Conservation (phyloP, 2,888 invertebrate species). For the Agriopis marginaria region DNA sequence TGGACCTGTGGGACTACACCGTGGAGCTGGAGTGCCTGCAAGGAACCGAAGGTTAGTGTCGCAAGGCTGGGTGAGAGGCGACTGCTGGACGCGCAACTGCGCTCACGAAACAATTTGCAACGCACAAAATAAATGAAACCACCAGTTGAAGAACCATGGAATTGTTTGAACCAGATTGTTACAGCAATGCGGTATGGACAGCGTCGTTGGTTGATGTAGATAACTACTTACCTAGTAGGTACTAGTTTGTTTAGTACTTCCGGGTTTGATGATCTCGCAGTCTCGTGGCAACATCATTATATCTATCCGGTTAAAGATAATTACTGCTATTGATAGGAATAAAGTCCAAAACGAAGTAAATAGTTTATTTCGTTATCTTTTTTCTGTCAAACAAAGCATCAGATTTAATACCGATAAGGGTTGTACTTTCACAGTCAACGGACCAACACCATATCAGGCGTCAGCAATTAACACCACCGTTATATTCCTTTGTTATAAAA, state of each 20-base stretch:
- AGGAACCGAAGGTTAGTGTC: conserved; percentile 90
- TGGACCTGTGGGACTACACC: conserved; percentile 95
- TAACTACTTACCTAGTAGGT: neutral
- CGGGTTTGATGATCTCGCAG: conserved; percentile 34
- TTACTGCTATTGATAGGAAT: conserved; percentile 12
- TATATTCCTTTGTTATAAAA: conserved; percentile 29
- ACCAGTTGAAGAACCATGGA: conserved; percentile 58
- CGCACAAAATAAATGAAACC: conserved; percentile 51
- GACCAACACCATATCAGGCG: conserved; percentile 18
- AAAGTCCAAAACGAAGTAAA: conserved; percentile 18
- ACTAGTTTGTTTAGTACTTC: conserved; percentile 13
- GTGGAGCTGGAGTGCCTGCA: conserved; percentile 93
- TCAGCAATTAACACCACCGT: conserved; percentile 25
- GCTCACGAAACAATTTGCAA: conserved; percentile 56
- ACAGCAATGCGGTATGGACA: conserved; percentile 50
- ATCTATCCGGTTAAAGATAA: conserved; percentile 7
- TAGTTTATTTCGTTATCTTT: conserved; percentile 7
- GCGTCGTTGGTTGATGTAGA: conserved; percentile 19
- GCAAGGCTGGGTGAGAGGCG: conserved; percentile 73
- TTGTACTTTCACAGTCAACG: conserved; percentile 24
- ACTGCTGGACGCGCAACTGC: conserved; percentile 33
- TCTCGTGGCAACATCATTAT: conserved; percentile 20
- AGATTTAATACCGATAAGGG: conserved; percentile 22
- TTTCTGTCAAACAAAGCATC: conserved; percentile 16
- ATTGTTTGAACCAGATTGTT: conserved; percentile 58